Percentiles rank a stretch among this genome's conserved stretches.
Conservation (phyloP, 2,888 invertebrate species). For the Sceliomorpha sp. region DNA sequence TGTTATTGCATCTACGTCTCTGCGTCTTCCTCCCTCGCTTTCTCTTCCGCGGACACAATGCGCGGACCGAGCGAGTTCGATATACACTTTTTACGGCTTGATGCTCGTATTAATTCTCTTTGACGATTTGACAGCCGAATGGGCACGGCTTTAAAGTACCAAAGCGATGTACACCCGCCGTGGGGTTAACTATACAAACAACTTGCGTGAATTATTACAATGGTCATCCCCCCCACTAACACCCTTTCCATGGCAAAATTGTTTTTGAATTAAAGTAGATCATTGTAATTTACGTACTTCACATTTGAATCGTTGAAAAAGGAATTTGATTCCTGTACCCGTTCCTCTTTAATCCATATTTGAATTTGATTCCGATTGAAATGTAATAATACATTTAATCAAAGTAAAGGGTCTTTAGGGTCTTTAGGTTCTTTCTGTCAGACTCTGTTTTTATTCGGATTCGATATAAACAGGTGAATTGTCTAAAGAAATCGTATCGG, state of each 20-base stretch:
- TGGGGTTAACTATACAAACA: conserved; percentile 28
- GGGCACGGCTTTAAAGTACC: conserved; percentile 39
- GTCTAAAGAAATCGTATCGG: too few species aligned
- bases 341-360: too few species aligned
- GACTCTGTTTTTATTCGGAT: too few species aligned
- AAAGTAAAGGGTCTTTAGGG: too few species aligned
- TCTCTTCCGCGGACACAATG: conserved; percentile 51
- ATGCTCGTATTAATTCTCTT: conserved; percentile 71
- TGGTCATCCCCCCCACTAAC: conserved; percentile 37
- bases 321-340: conserved; percentile 1
- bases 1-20: conserved; percentile 38
- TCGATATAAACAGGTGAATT: too few species aligned
- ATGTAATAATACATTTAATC: too few species aligned
- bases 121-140: conserved; percentile 69
- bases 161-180: conserved; percentile 29
- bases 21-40: conserved; percentile 34
- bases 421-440: too few species aligned
- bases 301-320: conserved; percentile 15
- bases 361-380: too few species aligned
- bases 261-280: conserved; percentile 25
- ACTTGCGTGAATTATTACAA: conserved; percentile 46
- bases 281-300: conserved; percentile 30
- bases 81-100: conserved; percentile 68
- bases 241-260: too few species aligned
- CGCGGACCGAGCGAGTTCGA: conserved; percentile 46